A percentile compares a stretch with the other conserved stretches of the same genome.
Conservation (phyloP, 2,888 invertebrate genomes). For the Diarsia rubi region DNA sequence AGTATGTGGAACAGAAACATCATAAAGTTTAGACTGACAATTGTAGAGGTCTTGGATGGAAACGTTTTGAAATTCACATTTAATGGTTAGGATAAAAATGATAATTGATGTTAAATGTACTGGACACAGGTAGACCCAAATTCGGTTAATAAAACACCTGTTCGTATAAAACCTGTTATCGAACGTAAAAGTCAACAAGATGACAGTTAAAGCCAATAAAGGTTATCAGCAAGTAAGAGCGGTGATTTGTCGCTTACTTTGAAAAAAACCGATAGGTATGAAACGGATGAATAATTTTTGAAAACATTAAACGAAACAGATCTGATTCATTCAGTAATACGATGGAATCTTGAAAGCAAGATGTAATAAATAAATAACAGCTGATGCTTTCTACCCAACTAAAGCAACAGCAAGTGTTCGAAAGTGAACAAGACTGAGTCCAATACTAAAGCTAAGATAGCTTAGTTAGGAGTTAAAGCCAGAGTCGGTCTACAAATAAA, state of each 20-base stretch:
- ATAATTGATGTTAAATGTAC: conserved; percentile 9
- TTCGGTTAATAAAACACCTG: conserved; percentile 14
- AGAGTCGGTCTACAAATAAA: conserved; percentile 49
- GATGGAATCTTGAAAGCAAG: not conserved
- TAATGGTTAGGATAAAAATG: conserved; percentile 1
- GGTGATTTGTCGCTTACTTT: conserved; percentile 9
- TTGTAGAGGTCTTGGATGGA: not conserved
- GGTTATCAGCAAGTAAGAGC: conserved; percentile 31
- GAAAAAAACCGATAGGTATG: not conserved
- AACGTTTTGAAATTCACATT: conserved; percentile 11
- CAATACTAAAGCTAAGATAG: conserved; percentile 48
- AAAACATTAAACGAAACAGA: not conserved
- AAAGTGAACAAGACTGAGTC: conserved; percentile 44
- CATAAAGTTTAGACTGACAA: conserved; percentile 12
- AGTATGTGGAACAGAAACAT: conserved; percentile 48
- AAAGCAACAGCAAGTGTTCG: conserved; percentile 30
- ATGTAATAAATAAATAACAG: conserved; percentile 4
- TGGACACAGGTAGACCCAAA: conserved; percentile 7
- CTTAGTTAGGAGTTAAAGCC: conserved; percentile 48
- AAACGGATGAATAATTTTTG: not conserved
- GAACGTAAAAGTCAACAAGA: conserved; percentile 26
- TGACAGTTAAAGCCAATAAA: conserved; percentile 31
- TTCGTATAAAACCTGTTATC: conserved; percentile 27
- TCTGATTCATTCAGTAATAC: conserved; percentile 14
- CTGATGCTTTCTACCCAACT: conserved; percentile 10